Evolutionary conservation across 2,888 invertebrate genomes (phyloP), one percentile per base, ranked within the genome.

Genomic region (Apodemia mormo): DNA sequence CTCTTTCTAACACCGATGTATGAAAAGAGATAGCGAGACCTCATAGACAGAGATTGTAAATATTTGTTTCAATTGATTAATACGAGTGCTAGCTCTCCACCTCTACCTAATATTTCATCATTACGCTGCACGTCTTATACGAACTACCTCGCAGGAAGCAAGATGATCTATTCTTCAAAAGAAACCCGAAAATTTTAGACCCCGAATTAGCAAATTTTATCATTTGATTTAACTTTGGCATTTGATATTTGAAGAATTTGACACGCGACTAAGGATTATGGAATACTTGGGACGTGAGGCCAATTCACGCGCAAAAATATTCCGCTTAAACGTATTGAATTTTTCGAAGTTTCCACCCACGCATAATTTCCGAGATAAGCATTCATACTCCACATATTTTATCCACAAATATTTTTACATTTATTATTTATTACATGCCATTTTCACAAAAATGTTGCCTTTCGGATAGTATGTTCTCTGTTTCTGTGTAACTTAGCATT

Each of bases 231-330:
- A 30, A 65, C 12, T 80, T 81, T 80, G 77, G 78, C 72, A 78
- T n/a, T 52, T 52, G 52, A 78, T 82, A 80, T 82, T 52, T 73
- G 76, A 75, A 80, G 79, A 81, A 84, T 78, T 76, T 78, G 78
- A 77, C 78, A 77, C 79, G 78, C 76, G 76, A 76, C 78, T 79
- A 68, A 79, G 81, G 80, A 76, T 80, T 80, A 79, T 80, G 86
- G 87, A 88, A 92, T 91, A 80, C 82, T 77, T 72, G 80, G 80
- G 82, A 85, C 83, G 84, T 78, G 83, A 80, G 77, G 81, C 79
- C 86, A 88, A 90, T 89, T 88, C 87, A 88, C 82, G 88, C 89
- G 87, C 82, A 84, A 83, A 86, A 89, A 89, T 88, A 86, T 85
- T 14, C 61, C 5, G 37, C 77, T 81, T 76, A 75, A 74, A 74